phyloP scores from a whole-genome alignment of 2,797 vertebrate species.

The Neomorphus geoffroyi region DNA sequence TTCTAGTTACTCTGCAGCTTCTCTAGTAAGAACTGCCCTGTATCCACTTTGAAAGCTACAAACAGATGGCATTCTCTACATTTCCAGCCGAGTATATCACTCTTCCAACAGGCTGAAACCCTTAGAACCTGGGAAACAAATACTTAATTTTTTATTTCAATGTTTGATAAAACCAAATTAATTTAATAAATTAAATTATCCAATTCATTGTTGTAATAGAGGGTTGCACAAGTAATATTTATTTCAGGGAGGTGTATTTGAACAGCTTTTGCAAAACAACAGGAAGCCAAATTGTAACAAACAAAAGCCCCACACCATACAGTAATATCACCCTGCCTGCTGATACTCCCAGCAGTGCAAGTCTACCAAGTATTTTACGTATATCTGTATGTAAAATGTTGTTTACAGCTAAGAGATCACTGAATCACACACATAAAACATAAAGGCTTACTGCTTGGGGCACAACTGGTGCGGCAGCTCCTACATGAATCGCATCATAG shows the following conservation, averaged over 20 bases:
- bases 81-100: not conserved
- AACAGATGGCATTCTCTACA: not conserved
- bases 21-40: not conserved
- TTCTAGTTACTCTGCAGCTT: not conserved
- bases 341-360: not conserved
- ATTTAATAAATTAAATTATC: not conserved
- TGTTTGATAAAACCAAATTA: not conserved
- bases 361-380: not conserved
- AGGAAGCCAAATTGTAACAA: not conserved
- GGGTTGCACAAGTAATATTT: not conserved
- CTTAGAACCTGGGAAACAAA: not conserved
- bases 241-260: not conserved
- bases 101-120: not conserved
- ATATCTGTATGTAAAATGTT: not conserved
- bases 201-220: not conserved
- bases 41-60: not conserved
- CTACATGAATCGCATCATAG: constrained; percentile 97
- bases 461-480: constrained; percentile 93
- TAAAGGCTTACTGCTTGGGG: constrained; percentile 91
- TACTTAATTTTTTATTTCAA: not conserved
- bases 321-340: not conserved
- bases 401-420: not conserved
- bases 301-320: not conserved
- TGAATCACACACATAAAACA: constrained; percentile 6
- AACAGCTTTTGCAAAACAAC: not conserved